These are phyloP conservation scores for Moxostoma hubbsi DNA, from an alignment of 2,797 vertebrate genomes.

Conservation along the genomic window DNA sequence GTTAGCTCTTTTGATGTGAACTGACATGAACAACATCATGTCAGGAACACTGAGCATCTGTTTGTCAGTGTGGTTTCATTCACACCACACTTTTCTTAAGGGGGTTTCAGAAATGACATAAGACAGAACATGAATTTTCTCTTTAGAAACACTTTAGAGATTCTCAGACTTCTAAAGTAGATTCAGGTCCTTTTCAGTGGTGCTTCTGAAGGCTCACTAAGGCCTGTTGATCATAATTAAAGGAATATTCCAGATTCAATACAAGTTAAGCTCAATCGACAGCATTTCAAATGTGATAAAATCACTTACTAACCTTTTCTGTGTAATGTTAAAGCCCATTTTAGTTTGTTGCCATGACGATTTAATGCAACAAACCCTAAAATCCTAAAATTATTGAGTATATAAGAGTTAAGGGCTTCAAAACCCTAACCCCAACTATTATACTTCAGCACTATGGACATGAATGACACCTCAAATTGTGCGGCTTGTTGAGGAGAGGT, in stretches of 20 bases:
- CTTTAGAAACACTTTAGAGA: slow-evolving; percentile 22
- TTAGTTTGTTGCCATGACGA: too few species aligned
- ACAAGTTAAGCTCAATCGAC: too few species aligned
- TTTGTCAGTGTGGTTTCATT: slow-evolving; percentile 33
- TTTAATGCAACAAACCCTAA: too few species aligned
- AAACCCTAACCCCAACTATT: not conserved
- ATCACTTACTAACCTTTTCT: too few species aligned
- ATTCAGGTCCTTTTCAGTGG: not conserved
- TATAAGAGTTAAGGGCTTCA: too few species aligned
- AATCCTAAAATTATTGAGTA: too few species aligned
- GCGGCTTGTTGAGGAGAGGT: too few species aligned
- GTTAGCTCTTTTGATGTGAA: slow-evolving; percentile 26
- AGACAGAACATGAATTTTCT: slow-evolving; percentile 20
- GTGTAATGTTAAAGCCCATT: too few species aligned
- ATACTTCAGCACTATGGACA: not conserved
- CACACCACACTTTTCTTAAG: slow-evolving; percentile 11
- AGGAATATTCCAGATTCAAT: too few species aligned
- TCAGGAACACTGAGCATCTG: slow-evolving; percentile 26
- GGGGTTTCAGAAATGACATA: slow-evolving; percentile 3
- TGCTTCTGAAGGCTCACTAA: not conserved
- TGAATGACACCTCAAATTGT: too few species aligned
- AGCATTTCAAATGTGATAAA: too few species aligned
- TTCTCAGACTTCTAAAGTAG: not conserved
- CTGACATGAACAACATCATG: slow-evolving; percentile 26
- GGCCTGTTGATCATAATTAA: not conserved